Evolutionary conservation across 2,888 invertebrate genomes (phyloP).

Genomic region (Callosobruchus maculatus): DNA sequence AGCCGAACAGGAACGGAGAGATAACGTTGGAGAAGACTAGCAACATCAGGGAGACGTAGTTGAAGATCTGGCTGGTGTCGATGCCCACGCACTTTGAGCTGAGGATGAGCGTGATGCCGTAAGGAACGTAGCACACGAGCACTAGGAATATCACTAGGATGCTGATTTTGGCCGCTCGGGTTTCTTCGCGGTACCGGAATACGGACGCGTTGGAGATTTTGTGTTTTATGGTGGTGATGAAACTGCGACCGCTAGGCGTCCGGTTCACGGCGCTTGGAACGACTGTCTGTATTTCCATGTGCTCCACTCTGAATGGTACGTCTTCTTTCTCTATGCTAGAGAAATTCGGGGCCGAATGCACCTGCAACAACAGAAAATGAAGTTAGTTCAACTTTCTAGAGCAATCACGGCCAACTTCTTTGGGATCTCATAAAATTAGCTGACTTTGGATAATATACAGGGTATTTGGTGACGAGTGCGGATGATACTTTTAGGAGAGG

Average conservation of each 20-base stretch:
- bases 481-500: no score
- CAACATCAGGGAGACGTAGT: conserved; percentile 56
- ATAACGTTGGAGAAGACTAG: conserved; percentile 60
- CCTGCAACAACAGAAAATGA: conserved; percentile 7
- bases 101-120: conserved; percentile 42
- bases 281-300: conserved; percentile 20
- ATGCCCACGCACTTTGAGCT: conserved; percentile 35
- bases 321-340: conserved; percentile 26
- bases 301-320: conserved; percentile 9
- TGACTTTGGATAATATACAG: no score
- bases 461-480: no score
- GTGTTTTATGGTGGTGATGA: conserved; percentile 72
- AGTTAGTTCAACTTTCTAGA: no score
- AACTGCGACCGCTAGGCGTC: conserved; percentile 57
- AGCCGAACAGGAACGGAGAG: conserved; percentile 74
- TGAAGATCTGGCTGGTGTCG: conserved; percentile 48
- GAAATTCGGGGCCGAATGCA: conserved; percentile 43
- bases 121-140: conserved; percentile 53
- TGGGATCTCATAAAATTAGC: no score
- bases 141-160: conserved; percentile 71
- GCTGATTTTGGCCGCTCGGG: conserved; percentile 83
- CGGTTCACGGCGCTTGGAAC: conserved; percentile 51
- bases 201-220: conserved; percentile 81
- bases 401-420: no score
- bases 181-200: conserved; percentile 83